A percentile compares a stretch with the other conserved stretches of the same genome.
Conservation (phyloP, 2,888 invertebrate species). For the Drosophila multiciliata region DNA sequence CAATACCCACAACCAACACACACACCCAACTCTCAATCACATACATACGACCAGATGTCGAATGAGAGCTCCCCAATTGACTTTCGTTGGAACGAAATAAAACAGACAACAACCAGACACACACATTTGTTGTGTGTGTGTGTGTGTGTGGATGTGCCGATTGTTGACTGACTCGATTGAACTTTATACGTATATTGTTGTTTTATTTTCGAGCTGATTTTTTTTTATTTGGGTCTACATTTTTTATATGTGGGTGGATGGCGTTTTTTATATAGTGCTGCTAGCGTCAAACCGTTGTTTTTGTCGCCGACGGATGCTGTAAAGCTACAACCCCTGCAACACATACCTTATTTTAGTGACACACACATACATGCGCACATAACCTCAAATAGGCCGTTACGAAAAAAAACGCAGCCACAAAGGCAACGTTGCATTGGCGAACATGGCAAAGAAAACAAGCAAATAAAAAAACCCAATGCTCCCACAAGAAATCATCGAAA, state of each 20-base stretch:
- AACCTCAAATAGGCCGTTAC: conserved; percentile 33
- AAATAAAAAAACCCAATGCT: background rate
- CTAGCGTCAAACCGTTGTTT: conserved; percentile 59
- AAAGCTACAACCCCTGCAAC: conserved; percentile 37
- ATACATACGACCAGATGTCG: conserved; percentile 12
- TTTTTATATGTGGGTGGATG: conserved; percentile 12
- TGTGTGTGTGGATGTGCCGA: conserved; percentile 53
- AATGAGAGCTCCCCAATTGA: conserved; percentile 63
- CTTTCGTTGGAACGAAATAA: conserved; percentile 50
- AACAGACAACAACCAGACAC: conserved; percentile 18
- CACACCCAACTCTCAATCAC: conserved; percentile 21
- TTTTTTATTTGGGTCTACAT: conserved; percentile 14
- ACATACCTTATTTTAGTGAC: background rate
- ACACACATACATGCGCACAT: conserved; percentile 8
- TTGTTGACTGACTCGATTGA: conserved; percentile 79
- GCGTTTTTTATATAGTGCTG: conserved; percentile 59
- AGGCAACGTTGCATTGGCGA: conserved; percentile 69
- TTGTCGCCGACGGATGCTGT: conserved; percentile 69
- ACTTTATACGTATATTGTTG: conserved; percentile 56
- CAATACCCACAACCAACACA: conserved; percentile 5
- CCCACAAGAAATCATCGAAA: conserved; percentile 47
- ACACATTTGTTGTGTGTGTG: conserved; percentile 17
- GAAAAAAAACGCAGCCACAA: conserved; percentile 61
- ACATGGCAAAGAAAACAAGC: conserved; percentile 15
- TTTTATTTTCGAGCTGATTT: conserved; percentile 3